phyloP scores from a whole-genome alignment of 2,113 vertebrate genomes.

The Engraulis encrasicolus region DNA sequence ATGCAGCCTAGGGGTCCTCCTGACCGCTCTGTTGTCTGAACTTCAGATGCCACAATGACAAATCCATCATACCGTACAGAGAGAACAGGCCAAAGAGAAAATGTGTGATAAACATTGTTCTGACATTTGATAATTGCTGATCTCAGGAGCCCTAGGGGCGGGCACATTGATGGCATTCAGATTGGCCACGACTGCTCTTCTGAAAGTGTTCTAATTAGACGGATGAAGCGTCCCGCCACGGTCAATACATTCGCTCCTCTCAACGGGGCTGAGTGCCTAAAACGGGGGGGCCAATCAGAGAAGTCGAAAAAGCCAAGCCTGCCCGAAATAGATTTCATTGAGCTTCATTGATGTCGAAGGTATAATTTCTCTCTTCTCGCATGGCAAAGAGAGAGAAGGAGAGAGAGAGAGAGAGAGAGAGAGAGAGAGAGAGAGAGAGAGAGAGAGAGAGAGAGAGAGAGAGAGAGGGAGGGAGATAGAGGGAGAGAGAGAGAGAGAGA shows the following conservation, averaged over 20 bases:
- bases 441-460: slow-evolving; percentile 50
- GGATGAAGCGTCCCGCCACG: slow-evolving; percentile 42
- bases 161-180: slow-evolving; percentile 36
- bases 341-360: slow-evolving; percentile 32
- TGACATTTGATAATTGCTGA: slow-evolving; percentile 9
- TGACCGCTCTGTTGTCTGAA: no score
- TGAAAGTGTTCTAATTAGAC: slow-evolving; percentile 47
- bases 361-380: slow-evolving; percentile 46
- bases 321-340: slow-evolving; percentile 43
- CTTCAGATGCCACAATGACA: not conserved
- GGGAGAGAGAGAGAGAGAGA: no score
- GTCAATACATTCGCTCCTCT: slow-evolving; percentile 50
- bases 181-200: slow-evolving; percentile 32
- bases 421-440: slow-evolving; percentile 24
- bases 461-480: slow-evolving; percentile 36
- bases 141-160: not conserved
- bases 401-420: not conserved
- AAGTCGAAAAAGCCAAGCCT: slow-evolving; percentile 27
- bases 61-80: not conserved
- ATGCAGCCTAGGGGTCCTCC: no score
- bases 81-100: not conserved
- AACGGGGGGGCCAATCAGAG: slow-evolving; percentile 47
- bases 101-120: not conserved
- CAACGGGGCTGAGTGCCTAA: slow-evolving; percentile 23
- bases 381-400: slow-evolving; percentile 39